Conservation (phyloP, 2,113 vertebrate genomes). For the Rhinichthys klamathensis region DNA sequence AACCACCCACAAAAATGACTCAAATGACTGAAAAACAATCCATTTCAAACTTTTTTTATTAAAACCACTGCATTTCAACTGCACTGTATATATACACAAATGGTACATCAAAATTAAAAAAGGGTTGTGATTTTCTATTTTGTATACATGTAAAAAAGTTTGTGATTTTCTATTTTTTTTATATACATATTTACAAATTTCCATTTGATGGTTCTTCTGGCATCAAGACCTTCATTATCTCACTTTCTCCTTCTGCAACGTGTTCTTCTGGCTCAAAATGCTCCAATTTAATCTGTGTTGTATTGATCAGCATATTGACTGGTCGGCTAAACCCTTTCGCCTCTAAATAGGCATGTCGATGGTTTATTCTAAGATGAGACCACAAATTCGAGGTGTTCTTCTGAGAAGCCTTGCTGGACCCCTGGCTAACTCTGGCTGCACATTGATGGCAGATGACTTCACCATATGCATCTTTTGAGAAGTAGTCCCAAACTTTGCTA, state of each 20-base stretch:
- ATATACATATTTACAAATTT: conserved; percentile 15
- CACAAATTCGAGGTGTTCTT: conserved; percentile 39
- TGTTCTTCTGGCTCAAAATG: neutral
- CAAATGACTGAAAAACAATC: neutral
- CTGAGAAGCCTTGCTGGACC: conserved; percentile 4
- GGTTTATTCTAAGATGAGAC: conserved; percentile 23
- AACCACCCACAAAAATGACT: neutral
- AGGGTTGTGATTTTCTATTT: neutral
- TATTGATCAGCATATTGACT: neutral
- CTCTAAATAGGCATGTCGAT: neutral
- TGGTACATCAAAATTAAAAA: neutral
- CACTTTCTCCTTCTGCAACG: neutral
- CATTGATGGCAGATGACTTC: conserved; percentile 17
- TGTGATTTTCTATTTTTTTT: neutral
- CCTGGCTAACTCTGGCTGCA: conserved; percentile 34
- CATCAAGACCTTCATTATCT: neutral
- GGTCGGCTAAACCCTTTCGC: neutral
- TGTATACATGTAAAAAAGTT: neutral
- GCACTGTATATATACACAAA: conserved; percentile 5
- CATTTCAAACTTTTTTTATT: neutral
- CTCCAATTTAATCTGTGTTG: conserved; percentile 1
- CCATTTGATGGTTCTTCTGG: neutral
- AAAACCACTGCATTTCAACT: neutral
- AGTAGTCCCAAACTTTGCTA: conserved; percentile 43
- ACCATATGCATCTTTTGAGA: neutral